These are phyloP conservation scores for Lampris megalopsis DNA, from an alignment of 2,113 vertebrate genomes.

Conservation along the genomic window DNA sequence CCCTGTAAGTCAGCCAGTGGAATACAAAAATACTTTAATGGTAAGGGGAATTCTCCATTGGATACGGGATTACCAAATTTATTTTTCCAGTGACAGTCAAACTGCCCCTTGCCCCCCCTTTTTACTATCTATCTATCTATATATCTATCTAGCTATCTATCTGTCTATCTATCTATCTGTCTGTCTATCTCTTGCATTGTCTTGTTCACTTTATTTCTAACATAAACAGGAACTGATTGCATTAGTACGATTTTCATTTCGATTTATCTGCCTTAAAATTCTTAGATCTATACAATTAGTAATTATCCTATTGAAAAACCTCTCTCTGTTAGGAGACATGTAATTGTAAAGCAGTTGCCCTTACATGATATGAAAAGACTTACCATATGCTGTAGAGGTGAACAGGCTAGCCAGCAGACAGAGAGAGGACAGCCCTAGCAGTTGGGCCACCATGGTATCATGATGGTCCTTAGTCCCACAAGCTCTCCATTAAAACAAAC, in stretches of 20 bases:
- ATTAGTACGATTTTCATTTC: background rate
- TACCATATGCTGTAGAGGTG: constrained; percentile 42
- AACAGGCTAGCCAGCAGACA: constrained; percentile 46
- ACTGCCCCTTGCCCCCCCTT: background rate
- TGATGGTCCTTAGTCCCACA: constrained; percentile 65
- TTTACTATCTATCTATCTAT: background rate
- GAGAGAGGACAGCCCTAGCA: constrained; percentile 62
- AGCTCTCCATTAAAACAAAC: constrained; percentile 29
- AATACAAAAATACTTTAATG: constrained; percentile 22
- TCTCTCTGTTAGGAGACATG: background rate
- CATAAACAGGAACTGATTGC: background rate
- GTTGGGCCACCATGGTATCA: constrained; percentile 77
- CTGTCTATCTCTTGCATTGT: background rate
- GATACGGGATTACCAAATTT: constrained; percentile 3
- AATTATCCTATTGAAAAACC: background rate
- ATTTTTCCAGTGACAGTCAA: constrained; percentile 1
- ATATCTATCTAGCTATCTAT: constrained; percentile 30
- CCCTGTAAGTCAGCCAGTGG: constrained; percentile 23
- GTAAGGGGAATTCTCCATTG: constrained; percentile 15
- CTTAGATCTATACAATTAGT: too few species aligned
- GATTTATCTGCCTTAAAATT: too few species aligned
- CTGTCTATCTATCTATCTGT: background rate
- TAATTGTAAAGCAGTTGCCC: background rate
- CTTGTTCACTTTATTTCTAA: background rate
- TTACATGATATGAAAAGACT: constrained; percentile 10